phyloP scores from a whole-genome alignment of 2,888 invertebrate species.

The Melitaea athalia region DNA sequence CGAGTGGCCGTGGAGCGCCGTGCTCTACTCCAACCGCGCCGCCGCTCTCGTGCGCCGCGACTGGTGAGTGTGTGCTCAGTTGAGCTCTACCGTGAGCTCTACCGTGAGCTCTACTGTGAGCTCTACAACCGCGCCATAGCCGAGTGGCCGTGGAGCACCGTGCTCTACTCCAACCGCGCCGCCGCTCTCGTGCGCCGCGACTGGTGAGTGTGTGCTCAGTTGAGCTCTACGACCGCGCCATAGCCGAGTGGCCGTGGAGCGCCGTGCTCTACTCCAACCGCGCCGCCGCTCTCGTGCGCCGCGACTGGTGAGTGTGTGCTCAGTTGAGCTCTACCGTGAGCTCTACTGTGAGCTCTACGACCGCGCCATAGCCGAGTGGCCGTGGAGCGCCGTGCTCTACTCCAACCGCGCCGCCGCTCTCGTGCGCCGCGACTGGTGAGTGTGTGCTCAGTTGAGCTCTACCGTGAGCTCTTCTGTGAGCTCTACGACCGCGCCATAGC shows the following conservation, averaged over 20 bases:
- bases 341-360: constrained; percentile 83
- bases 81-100: no score
- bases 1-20: no score
- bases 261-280: constrained; percentile 94
- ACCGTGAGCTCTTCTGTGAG: no score
- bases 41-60: constrained; percentile 91
- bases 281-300: constrained; percentile 76
- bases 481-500: background rate
- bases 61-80: constrained; percentile 82
- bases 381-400: constrained; percentile 90
- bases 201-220: background rate
- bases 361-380: constrained; percentile 86
- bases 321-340: constrained; percentile 84
- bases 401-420: constrained; percentile 89
- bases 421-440: background rate
- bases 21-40: constrained; percentile 94
- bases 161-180: constrained; percentile 94
- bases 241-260: constrained; percentile 86
- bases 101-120: no score
- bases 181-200: constrained; percentile 85
- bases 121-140: constrained; percentile 69
- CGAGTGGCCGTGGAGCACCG: no score
- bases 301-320: background rate
- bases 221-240: constrained; percentile 80
- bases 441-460: background rate